Base-by-base conservation (phyloP, 2,113 vertebrate genomes). In the Triplophysa rosa region DNA sequence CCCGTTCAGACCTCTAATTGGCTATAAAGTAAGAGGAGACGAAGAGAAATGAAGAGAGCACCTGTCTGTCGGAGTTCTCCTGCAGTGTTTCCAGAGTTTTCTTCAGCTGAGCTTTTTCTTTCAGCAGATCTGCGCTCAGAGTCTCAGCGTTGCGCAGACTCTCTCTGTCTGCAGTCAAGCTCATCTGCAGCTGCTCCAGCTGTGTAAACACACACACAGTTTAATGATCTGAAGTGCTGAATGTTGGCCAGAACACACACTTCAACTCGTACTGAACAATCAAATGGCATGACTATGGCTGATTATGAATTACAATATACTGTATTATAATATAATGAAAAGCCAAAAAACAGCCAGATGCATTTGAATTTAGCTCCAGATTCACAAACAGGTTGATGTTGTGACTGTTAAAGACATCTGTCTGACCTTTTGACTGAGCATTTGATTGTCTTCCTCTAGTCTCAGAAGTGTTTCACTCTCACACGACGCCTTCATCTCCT, bases 51-150 rank as follows among this genome's bases (percentile, higher is more conserved):
- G 2, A 40, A 8, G 4, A 1, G 23, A 14, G 65, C 89, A 97
- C 98, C 94, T 98, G 97, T 94, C 96, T 93, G 82, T 98, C 98
- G 0, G 96, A 95, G 91, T 97, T 98, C 90, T 98, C 97, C 80
- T 91, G 87, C 49, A 99, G 93, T 0, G 93, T 94, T 90, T 98
- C 96, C 80, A 99, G 93, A 5, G 94, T 94, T 86, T 96, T 97
- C 91, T 99, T 96, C 89, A 99, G 95, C 79, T 98, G 92, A 29
- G 93, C 93, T 86, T 99, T 99, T 84, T 99, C 97, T 88, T 98
- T 98, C 95, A 96, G 93, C 90, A 99, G 90, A 88, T 98, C 98
- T 17, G 94, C 94, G 77, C 94, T 96, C 85, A 97, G 92, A 61
- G 90, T 93, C 82, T 99, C 96, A 8, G 94, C 93, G 64, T 93